phyloP scores from a whole-genome alignment of 1,140 invertebrate genomes.

The Eupeodes corollae region DNA sequence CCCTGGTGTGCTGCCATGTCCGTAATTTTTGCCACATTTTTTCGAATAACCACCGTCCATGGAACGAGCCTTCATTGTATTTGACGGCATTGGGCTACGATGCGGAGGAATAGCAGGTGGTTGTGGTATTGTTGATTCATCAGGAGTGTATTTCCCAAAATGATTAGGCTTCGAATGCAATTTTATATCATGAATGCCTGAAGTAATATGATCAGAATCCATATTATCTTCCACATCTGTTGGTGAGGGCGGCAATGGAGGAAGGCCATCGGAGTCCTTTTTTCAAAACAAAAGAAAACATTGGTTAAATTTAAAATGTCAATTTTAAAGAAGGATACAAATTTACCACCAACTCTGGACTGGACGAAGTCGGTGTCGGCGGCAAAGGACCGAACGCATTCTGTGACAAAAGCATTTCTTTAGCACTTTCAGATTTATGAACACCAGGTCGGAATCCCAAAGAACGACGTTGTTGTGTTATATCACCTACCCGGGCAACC shows the following conservation, averaged over 20 bases:
- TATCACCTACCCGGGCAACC: conserved; percentile 21
- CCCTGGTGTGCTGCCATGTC: not conserved
- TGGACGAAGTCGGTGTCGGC: conserved; percentile 31
- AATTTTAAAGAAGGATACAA: not conserved
- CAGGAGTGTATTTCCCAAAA: conserved; percentile 9
- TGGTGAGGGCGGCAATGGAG: conserved; percentile 67
- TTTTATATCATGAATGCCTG: conserved; percentile 38
- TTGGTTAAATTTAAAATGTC: not conserved
- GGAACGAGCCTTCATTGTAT: conserved; percentile 65
- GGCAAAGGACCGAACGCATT: conserved; percentile 33
- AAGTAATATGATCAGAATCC: conserved; percentile 59
- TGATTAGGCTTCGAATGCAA: not conserved
- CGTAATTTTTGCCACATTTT: conserved; percentile 36
- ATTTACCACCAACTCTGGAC: conserved; percentile 26
- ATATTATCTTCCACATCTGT: conserved; percentile 49
- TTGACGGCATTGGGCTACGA: conserved; percentile 44
- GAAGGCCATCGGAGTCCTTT: conserved; percentile 47
- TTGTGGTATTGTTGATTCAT: conserved; percentile 19
- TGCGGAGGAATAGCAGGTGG: conserved; percentile 61
- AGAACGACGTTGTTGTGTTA: conserved; percentile 16
- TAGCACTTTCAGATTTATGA: conserved; percentile 55
- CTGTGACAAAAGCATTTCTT: conserved; percentile 50
- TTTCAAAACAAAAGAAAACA: not conserved
- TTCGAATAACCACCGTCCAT: conserved; percentile 64
- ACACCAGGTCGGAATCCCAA: conserved; percentile 42